These are phyloP conservation scores for Drosophila yooni DNA, from an alignment of 2,888 invertebrate genomes.

Conservation along the genomic window DNA sequence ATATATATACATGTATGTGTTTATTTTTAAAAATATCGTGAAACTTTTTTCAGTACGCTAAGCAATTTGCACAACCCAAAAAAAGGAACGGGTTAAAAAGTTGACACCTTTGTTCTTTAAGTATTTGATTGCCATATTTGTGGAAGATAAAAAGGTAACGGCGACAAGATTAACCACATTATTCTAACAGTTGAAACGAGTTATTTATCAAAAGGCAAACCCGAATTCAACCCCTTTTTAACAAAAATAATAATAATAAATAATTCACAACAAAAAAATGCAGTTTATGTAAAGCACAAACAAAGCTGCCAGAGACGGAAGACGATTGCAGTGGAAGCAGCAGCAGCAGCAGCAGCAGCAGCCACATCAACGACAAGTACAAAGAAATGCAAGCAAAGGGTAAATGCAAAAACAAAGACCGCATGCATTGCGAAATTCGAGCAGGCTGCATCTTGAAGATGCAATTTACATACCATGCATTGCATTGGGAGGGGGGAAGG, in stretches of 20 bases:
- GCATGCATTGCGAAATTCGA: constrained; percentile 69
- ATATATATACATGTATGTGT: not conserved
- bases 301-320: constrained; percentile 50
- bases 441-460: constrained; percentile 71
- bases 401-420: constrained; percentile 62
- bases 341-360: constrained; percentile 21
- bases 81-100: constrained; percentile 49
- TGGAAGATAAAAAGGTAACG: constrained; percentile 78
- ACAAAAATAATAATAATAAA: constrained; percentile 43
- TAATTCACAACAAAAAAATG: constrained; percentile 30
- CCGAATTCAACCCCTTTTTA: constrained; percentile 63
- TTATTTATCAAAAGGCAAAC: constrained; percentile 58
- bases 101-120: constrained; percentile 73
- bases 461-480: constrained; percentile 63
- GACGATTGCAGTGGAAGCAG: constrained; percentile 9
- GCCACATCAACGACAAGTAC: constrained; percentile 22
- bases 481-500: not conserved
- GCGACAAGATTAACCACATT: constrained; percentile 82
- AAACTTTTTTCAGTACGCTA: constrained; percentile 15
- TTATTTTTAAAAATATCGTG: not conserved
- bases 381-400: constrained; percentile 46
- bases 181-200: constrained; percentile 72
- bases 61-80: not conserved
- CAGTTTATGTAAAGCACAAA: constrained; percentile 40
- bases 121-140: constrained; percentile 81